Evolutionary conservation across 2,797 vertebrate genomes (phyloP), one percentile per base, ranked within the genome.

Genomic region (Oceanodroma leucorhoa): DNA sequence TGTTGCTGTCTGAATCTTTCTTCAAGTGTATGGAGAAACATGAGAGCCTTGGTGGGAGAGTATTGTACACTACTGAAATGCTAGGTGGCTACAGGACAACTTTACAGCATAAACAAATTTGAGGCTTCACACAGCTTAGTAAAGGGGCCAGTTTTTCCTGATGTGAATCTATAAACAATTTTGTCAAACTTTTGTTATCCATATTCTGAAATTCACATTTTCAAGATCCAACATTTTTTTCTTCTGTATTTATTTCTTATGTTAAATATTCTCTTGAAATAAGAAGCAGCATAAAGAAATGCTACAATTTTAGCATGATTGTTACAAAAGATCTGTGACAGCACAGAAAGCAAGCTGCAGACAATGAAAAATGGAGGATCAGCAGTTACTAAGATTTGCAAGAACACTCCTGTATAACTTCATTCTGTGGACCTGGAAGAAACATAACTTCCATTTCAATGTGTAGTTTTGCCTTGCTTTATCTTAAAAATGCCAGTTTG

Each of bases 401-500:
- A 79, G 78, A 93, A 90, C 8, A 9, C 12, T 90, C 16, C 38
- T 70, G 9, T 80, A 41, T 62, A 79, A 84, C 51, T 75, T 95
- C 60, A n/a, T 61, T 89, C 15, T 40, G 24, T 26, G 22, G 19
- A 78, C 55, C 38, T 84, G 45, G 21, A 62, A 89, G 78, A 91
- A 92, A 88, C 7, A 1, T 43, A 80, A 66, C 65, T 94, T 46
- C 34, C 14, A 60, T 57, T 91, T 57, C 36, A 90, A 40, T 30
- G 53, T 23, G 23, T 85, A 64, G 20, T n/a, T 97, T 95, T 95
- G 16, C 29, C 71, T 87, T 62, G 16, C 24, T 93, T 93, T 48
- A 67, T 78, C 38, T 93, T 89, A 83, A 95, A 95, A 96, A 91
- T 62, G 16, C 23, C 45, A 51, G 2, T 84, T 96, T 81, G 18